Percentiles rank a stretch among this genome's conserved stretches.
Conservation (phyloP, 1,140 invertebrate species). For the Drosophila gunungcola region DNA sequence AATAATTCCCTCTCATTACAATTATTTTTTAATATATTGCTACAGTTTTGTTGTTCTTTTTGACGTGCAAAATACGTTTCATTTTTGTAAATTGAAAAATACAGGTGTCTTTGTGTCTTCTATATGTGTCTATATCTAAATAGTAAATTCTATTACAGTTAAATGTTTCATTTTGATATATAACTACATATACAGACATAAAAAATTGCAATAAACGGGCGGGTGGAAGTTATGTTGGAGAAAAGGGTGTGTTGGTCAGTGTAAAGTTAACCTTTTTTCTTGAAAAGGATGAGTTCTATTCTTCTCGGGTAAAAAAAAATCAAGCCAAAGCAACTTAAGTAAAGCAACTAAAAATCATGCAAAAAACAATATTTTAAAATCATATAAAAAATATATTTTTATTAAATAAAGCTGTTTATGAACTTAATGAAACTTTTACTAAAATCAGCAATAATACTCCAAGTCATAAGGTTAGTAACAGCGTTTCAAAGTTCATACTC, state of each 20-base stretch:
- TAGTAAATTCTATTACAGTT: conserved; percentile 65
- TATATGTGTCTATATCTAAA: conserved; percentile 36
- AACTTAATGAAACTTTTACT: conserved; percentile 67
- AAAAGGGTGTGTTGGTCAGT: conserved; percentile 7
- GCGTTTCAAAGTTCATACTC: conserved; percentile 38
- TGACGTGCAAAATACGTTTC: conserved; percentile 24
- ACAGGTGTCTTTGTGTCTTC: conserved; percentile 47
- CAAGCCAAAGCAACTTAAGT: conserved; percentile 1
- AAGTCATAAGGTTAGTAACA: conserved; percentile 54
- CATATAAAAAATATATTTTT: conserved; percentile 66
- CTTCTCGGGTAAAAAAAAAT: background rate
- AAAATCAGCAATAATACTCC: conserved; percentile 62
- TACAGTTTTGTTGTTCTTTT: conserved; percentile 44
- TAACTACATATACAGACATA: conserved; percentile 49
- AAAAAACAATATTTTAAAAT: conserved; percentile 37
- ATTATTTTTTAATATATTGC: conserved; percentile 59
- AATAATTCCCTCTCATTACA: conserved; percentile 39
- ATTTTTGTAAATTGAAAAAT: conserved; percentile 52
- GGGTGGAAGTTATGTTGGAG: conserved; percentile 9
- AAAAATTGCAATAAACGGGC: conserved; percentile 28
- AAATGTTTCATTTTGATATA: conserved; percentile 42
- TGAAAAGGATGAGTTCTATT: background rate
- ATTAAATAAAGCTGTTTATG: conserved; percentile 68
- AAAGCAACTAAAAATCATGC: conserved; percentile 22
- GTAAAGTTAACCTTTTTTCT: background rate